Conservation (phyloP, 2,797 vertebrate species). For the Rousettus madagascariensis region DNA sequence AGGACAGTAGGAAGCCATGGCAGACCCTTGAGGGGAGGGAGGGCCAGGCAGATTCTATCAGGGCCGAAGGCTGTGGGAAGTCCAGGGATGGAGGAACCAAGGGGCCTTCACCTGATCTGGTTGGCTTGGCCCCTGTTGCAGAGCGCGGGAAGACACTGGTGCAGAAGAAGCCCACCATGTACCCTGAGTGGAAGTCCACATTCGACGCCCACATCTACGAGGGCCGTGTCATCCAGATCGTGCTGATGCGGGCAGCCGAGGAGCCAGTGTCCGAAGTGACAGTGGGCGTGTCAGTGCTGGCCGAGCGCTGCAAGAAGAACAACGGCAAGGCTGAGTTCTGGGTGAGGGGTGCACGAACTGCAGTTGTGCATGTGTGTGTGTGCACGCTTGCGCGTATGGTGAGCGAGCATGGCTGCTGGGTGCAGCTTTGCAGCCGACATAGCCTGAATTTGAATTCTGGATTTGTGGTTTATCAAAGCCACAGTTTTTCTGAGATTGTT, state of each 20-base stretch:
- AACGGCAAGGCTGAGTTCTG: slow-evolving; percentile 92
- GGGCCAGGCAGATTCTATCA: background rate
- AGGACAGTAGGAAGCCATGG: background rate
- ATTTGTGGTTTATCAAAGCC: background rate
- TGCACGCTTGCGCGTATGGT: no score
- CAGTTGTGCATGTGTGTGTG: accelerated
- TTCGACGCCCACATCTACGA: slow-evolving; percentile 97
- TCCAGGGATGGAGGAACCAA: background rate
- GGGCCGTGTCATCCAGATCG: slow-evolving; percentile 94
- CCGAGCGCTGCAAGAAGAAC: slow-evolving; percentile 94
- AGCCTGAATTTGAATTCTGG: background rate
- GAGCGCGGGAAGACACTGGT: slow-evolving; percentile 96
- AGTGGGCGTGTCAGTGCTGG: slow-evolving; percentile 91
- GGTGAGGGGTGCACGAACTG: slow-evolving; percentile 79
- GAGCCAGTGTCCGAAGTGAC: slow-evolving; percentile 94
- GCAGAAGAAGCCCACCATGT: slow-evolving; percentile 97
- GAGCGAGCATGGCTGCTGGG: background rate
- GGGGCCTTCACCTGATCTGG: background rate
- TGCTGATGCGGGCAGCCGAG: slow-evolving; percentile 93
- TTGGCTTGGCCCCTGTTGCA: slow-evolving; percentile 64
- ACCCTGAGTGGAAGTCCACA: slow-evolving; percentile 92
- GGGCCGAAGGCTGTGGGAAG: background rate
- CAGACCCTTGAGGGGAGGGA: background rate
- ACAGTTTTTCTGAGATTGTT: background rate
- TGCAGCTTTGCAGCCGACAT: background rate